Evolutionary conservation across 2,113 vertebrate genomes (phyloP).

Genomic region (Edolisoma coerulescens): DNA sequence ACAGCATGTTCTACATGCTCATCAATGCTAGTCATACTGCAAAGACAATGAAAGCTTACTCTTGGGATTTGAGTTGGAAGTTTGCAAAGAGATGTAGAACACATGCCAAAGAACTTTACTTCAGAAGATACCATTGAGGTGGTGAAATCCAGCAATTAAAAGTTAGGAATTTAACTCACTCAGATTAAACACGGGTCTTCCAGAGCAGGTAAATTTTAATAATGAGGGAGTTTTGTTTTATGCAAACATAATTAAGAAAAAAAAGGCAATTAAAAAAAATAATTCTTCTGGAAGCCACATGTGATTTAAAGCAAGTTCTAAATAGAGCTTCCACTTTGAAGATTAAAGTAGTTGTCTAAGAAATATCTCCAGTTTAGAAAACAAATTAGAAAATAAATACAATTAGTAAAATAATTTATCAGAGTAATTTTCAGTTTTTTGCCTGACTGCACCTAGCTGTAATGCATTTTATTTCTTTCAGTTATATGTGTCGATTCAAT

Average conservation of each 20-base stretch:
- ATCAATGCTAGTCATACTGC: background rate
- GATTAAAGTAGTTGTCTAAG: background rate
- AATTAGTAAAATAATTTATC: background rate
- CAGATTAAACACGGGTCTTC: background rate
- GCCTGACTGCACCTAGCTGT: background rate
- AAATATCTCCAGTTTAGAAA: background rate
- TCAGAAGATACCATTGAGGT: background rate
- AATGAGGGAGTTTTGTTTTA: background rate
- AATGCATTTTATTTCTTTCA: constrained; percentile 54
- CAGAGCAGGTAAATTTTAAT: background rate
- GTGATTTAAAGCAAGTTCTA: background rate
- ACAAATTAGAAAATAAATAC: background rate
- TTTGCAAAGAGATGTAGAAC: background rate
- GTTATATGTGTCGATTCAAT: constrained; percentile 88
- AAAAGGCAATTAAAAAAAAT: background rate
- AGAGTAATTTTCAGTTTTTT: background rate
- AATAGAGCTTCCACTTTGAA: background rate
- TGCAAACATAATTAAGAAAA: background rate
- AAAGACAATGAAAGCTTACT: background rate
- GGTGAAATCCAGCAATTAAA: background rate
- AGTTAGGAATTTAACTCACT: background rate
- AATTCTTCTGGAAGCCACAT: background rate
- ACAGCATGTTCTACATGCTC: background rate
- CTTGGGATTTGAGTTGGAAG: background rate
- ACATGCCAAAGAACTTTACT: background rate